phyloP scores from a whole-genome alignment of 2,888 invertebrate genomes.

The Nebria salina region DNA sequence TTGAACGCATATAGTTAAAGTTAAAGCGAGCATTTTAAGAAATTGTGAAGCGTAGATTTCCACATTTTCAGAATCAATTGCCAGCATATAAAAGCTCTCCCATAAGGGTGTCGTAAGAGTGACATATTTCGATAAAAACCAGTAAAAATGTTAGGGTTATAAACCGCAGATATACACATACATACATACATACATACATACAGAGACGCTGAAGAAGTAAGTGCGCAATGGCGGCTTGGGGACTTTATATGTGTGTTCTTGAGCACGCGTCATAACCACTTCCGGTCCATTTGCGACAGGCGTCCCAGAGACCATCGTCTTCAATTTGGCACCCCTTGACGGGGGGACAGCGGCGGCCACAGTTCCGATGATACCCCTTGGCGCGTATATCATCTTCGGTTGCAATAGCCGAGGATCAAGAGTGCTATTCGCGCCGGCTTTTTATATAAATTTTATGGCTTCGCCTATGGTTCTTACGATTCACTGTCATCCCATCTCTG shows the following conservation, averaged over 20 bases:
- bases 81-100: not conserved
- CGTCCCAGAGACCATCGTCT: constrained; percentile 31
- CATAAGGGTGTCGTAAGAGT: constrained; percentile 1
- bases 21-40: not conserved
- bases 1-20: not conserved
- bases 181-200: not conserved
- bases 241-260: constrained; percentile 39
- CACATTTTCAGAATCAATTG: not conserved
- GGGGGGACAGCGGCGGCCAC: constrained; percentile 36
- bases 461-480: not conserved
- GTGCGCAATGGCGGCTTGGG: constrained; percentile 15
- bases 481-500: not conserved
- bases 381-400: constrained; percentile 60
- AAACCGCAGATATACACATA: constrained; percentile 6
- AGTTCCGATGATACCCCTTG: constrained; percentile 48
- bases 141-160: constrained; percentile 1
- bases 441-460: constrained; percentile 22
- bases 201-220: not conserved
- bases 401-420: constrained; percentile 52
- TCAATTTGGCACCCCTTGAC: constrained; percentile 38
- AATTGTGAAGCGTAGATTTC: not conserved
- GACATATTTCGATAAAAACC: not conserved
- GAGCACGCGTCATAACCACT: constrained; percentile 53
- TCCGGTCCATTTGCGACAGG: constrained; percentile 58
- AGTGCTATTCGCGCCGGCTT: constrained; percentile 52